Evolutionary conservation across 2,888 invertebrate species (phyloP).

Genomic region (Bellardia pandia): DNA sequence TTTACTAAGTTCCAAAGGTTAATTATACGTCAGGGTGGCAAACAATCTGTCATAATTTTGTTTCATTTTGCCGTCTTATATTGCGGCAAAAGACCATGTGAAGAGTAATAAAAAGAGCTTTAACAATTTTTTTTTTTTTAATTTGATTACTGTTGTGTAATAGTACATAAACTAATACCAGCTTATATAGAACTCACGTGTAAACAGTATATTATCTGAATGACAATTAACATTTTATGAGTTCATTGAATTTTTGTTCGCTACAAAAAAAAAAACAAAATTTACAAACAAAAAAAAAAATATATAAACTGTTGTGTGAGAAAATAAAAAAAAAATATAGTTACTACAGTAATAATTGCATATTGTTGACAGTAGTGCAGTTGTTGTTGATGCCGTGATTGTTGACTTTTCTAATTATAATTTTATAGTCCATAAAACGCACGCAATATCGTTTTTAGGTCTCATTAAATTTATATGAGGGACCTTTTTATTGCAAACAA

Average conservation of each 20-base stretch:
- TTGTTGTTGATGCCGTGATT: neutral
- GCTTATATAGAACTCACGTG: slow-evolving; percentile 52
- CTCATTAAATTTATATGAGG: slow-evolving; percentile 5
- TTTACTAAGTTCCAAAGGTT: slow-evolving; percentile 11
- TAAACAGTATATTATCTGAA: slow-evolving; percentile 35
- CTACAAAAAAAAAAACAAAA: neutral
- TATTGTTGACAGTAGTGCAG: neutral
- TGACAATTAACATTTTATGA: slow-evolving; percentile 54
- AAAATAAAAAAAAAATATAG: neutral
- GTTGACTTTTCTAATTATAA: slow-evolving; percentile 13
- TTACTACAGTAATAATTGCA: slow-evolving; percentile 22
- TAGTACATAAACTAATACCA: slow-evolving; percentile 17
- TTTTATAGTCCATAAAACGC: slow-evolving; percentile 6
- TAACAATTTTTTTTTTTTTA: neutral
- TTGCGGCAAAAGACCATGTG: neutral
- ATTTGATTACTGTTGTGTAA: slow-evolving; percentile 37
- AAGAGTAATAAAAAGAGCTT: neutral
- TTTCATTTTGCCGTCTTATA: neutral
- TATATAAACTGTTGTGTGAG: neutral
- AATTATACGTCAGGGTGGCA: slow-evolving; percentile 30
- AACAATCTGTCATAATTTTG: neutral
- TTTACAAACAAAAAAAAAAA: neutral
- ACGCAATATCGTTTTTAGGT: slow-evolving; percentile 29
- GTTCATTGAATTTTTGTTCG: slow-evolving; percentile 55
- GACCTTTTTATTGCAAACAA: neutral